These are phyloP conservation scores for Archips crataeganus DNA, from an alignment of 2,888 invertebrate species.

Conservation along the genomic window DNA sequence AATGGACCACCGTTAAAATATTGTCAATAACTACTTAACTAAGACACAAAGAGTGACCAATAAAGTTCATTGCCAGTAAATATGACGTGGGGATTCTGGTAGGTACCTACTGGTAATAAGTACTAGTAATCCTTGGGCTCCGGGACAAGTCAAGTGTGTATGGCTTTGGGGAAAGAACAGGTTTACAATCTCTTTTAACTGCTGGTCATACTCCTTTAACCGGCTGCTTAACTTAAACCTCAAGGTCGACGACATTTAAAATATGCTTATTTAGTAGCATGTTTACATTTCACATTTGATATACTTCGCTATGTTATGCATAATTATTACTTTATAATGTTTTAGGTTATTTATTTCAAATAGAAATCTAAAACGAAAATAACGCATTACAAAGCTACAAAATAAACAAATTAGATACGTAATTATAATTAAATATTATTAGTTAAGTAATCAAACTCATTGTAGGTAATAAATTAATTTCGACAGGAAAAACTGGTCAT, in stretches of 20 bases:
- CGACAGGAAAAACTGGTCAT: background rate
- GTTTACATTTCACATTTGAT: constrained; percentile 17
- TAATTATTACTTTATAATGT: background rate
- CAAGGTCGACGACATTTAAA: constrained; percentile 29
- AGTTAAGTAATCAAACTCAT: background rate
- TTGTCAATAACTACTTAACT: background rate
- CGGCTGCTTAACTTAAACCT: constrained; percentile 12
- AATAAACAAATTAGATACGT: background rate
- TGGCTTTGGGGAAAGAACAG: constrained; percentile 13
- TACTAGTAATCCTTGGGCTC: constrained; percentile 19
- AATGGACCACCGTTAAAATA: background rate
- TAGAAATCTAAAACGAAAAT: background rate
- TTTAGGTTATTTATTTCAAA: background rate
- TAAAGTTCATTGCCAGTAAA: constrained; percentile 16
- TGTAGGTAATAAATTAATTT: background rate
- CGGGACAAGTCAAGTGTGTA: constrained; percentile 13
- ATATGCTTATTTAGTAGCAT: constrained; percentile 5
- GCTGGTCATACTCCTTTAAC: constrained; percentile 18
- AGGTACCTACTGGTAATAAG: constrained; percentile 4
- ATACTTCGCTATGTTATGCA: background rate
- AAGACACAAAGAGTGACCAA: background rate
- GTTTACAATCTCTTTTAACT: constrained; percentile 41
- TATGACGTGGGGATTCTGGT: background rate
- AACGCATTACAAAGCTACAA: background rate
- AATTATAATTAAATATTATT: background rate